A percentile compares a stretch with the other conserved stretches of the same genome.
Evolutionary conservation across 2,888 invertebrate genomes (phyloP).

Genomic region (Portevinia maculata): DNA sequence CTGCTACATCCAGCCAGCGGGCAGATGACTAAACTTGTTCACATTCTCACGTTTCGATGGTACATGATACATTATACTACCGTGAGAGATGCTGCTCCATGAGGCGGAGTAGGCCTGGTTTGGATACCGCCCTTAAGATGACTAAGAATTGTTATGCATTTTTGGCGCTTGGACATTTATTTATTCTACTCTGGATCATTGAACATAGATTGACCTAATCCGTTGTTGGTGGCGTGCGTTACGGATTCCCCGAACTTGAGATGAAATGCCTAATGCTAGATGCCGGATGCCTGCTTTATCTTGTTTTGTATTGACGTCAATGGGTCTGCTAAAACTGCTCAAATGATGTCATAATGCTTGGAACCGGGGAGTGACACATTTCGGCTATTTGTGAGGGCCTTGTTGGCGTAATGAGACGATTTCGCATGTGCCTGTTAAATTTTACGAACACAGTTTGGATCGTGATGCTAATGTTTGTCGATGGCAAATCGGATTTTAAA

Average conservation of each 20-base stretch:
- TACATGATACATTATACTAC: neutral
- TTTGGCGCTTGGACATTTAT: conserved; percentile 10
- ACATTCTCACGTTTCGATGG: conserved; percentile 18
- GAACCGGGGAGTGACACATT: neutral
- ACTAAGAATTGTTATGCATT: conserved; percentile 28
- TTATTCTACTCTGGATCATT: conserved; percentile 23
- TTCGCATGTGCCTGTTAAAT: neutral
- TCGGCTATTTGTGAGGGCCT: neutral
- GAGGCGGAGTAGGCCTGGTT: neutral
- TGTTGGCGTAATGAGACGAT: neutral
- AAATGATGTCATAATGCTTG: conserved; percentile 26
- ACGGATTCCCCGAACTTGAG: conserved; percentile 47
- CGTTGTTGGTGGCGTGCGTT: conserved; percentile 20
- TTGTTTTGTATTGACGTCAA: conserved; percentile 39
- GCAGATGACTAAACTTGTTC: conserved; percentile 60
- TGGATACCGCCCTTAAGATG: conserved; percentile 5
- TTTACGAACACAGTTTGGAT: neutral
- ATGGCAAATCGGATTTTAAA: too few species aligned
- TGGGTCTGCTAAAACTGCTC: conserved; percentile 10
- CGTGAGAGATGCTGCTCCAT: conserved; percentile 28
- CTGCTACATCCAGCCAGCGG: conserved; percentile 31
- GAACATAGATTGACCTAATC: conserved; percentile 7
- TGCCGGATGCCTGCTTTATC: neutral
- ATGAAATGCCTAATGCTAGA: conserved; percentile 1
- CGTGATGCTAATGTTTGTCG: too few species aligned